A percentile compares a stretch with the other conserved stretches of the same genome.
These are phyloP conservation scores for Phengaris alcon DNA, from an alignment of 2,888 invertebrate species.

Conservation along the genomic window DNA sequence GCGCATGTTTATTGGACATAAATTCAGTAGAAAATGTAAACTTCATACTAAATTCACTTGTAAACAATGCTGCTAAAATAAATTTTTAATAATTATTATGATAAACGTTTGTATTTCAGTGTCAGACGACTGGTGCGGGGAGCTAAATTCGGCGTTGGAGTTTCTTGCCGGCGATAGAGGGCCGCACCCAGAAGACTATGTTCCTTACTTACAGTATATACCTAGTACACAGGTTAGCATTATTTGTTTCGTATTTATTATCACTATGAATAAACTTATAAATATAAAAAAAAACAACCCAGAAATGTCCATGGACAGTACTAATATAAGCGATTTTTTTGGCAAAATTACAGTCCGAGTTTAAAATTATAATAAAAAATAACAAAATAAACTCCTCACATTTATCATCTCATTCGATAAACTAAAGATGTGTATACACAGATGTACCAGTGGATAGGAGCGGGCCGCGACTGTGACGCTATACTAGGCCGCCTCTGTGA, in stretches of 20 bases:
- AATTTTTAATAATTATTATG: background rate
- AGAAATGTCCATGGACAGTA: too few relatives aligned
- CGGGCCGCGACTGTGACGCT: slow-evolving; percentile 92
- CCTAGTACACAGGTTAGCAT: slow-evolving; percentile 77
- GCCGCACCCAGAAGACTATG: slow-evolving; percentile 91
- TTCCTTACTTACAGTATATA: slow-evolving; percentile 93
- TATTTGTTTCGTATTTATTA: background rate
- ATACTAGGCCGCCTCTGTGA: slow-evolving; percentile 86
- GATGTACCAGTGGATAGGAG: slow-evolving; percentile 95
- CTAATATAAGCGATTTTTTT: too few relatives aligned
- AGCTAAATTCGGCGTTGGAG: slow-evolving; percentile 87
- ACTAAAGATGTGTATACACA: slow-evolving; percentile 42
- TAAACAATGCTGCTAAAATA: too few relatives aligned
- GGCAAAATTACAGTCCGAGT: too few relatives aligned
- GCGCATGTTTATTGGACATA: too few relatives aligned
- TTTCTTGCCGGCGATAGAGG: slow-evolving; percentile 91
- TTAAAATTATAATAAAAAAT: too few relatives aligned
- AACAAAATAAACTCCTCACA: too few relatives aligned
- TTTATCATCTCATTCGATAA: background rate
- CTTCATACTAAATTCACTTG: too few relatives aligned
- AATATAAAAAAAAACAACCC: too few relatives aligned
- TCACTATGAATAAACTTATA: too few relatives aligned
- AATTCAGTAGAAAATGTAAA: too few relatives aligned
- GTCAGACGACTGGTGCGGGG: slow-evolving; percentile 85
- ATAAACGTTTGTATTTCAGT: slow-evolving; percentile 51